Percentiles rank a stretch among this genome's conserved stretches.
Evolutionary conservation across 2,888 invertebrate species (phyloP).

Genomic region (Brenthis ino): DNA sequence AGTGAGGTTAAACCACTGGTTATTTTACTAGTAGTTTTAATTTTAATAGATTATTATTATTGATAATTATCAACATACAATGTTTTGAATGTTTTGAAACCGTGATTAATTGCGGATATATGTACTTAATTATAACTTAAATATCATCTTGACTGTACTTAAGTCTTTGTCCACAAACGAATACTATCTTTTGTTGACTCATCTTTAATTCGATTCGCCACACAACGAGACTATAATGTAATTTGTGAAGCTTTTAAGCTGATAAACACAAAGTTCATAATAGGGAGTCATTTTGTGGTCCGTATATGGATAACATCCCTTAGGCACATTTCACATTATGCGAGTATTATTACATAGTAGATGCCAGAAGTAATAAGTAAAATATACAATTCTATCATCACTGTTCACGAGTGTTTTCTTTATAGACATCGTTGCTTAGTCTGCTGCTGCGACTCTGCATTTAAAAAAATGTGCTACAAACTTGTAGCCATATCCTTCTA

Average conservation of each 20-base stretch:
- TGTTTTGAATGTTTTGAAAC: too few species aligned
- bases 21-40: too few species aligned
- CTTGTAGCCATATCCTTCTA: too few species aligned
- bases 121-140: not conserved
- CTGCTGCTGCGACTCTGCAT: too few species aligned
- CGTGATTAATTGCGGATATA: not conserved
- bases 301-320: constrained; percentile 37
- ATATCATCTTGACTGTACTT: not conserved
- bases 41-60: too few species aligned
- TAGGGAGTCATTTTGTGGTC: not conserved
- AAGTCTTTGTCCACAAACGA: constrained; percentile 27
- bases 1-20: too few species aligned
- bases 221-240: constrained; percentile 18
- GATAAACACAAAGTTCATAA: not conserved
- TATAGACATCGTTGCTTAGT: too few species aligned
- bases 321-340: constrained; percentile 25
- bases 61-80: too few species aligned
- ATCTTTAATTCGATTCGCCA: constrained; percentile 50
- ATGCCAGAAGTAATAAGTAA: not conserved
- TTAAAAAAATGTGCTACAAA: too few species aligned
- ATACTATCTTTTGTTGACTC: constrained; percentile 44
- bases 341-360: not conserved
- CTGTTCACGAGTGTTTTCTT: too few species aligned
- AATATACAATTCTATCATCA: not conserved
- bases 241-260: not conserved